Evolutionary conservation across 2,113 vertebrate genomes (phyloP).

Genomic region (Zapornia atra): DNA sequence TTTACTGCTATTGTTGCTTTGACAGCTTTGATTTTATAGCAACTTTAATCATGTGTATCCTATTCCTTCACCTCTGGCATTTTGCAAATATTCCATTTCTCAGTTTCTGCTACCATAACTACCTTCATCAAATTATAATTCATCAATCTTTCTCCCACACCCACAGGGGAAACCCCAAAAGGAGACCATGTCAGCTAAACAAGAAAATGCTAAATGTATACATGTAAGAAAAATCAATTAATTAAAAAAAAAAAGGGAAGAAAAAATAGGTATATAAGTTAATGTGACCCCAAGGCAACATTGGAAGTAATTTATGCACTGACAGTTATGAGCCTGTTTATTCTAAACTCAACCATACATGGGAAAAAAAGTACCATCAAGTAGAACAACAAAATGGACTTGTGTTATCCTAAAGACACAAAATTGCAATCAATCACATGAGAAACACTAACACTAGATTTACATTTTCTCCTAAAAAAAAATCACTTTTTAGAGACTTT

Average conservation of each 20-base stretch:
- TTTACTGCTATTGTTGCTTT: conserved; percentile 75
- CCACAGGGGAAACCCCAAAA: conserved; percentile 55
- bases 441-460: conserved; percentile 8
- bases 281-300: conserved; percentile 69
- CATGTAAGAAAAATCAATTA: conserved; percentile 65
- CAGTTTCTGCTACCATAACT: conserved; percentile 66
- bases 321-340: conserved; percentile 73
- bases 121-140: conserved; percentile 71
- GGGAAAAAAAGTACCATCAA: conserved; percentile 40
- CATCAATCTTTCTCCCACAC: conserved; percentile 55
- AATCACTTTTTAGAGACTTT: not conserved
- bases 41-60: conserved; percentile 78
- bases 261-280: conserved; percentile 66
- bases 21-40: conserved; percentile 79
- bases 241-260: conserved; percentile 65
- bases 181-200: conserved; percentile 58
- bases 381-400: conserved; percentile 54
- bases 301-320: conserved; percentile 56
- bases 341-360: conserved; percentile 49
- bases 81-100: conserved; percentile 77
- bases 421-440: conserved; percentile 56
- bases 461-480: conserved; percentile 13
- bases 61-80: conserved; percentile 79
- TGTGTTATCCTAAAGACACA: conserved; percentile 68
- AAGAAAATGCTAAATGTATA: conserved; percentile 68